phyloP scores from a whole-genome alignment of 2,113 vertebrate genomes.

The Montifringilla adamsi region DNA sequence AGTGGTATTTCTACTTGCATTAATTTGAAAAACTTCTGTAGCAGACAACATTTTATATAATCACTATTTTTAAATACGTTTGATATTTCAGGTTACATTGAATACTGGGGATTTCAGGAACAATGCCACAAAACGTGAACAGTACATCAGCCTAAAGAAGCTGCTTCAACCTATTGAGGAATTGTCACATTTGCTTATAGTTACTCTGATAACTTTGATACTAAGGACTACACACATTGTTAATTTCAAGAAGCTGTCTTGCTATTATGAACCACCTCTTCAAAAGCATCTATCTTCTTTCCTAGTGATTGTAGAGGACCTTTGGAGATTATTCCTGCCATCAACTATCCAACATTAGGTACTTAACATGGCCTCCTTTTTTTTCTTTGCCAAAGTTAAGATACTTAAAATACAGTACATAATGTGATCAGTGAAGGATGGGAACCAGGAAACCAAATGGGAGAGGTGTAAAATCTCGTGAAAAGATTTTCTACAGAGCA shows the following conservation, averaged over 20 bases:
- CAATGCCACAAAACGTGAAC: not conserved
- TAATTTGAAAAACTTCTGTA: not conserved
- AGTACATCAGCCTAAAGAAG: not conserved
- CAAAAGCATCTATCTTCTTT: not conserved
- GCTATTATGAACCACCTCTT: not conserved
- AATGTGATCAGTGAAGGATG: not conserved
- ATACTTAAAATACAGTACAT: not conserved
- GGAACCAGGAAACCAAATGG: not conserved
- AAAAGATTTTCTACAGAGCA: not conserved
- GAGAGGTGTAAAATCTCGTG: not conserved
- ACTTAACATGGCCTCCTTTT: not conserved
- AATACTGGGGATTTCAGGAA: not conserved
- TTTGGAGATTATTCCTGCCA: not conserved
- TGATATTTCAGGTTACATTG: not conserved
- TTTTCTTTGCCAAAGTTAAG: not conserved
- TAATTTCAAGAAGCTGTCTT: not conserved
- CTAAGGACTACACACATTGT: not conserved
- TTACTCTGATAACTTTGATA: not conserved
- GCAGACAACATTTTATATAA: not conserved
- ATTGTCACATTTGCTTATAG: not conserved
- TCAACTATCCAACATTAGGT: not conserved
- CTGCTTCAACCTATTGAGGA: not conserved
- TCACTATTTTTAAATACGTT: not conserved
- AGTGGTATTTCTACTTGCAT: not conserved
- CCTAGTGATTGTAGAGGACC: not conserved